Conservation (phyloP, 2,113 vertebrate genomes). For the Podarcis cretensis region DNA sequence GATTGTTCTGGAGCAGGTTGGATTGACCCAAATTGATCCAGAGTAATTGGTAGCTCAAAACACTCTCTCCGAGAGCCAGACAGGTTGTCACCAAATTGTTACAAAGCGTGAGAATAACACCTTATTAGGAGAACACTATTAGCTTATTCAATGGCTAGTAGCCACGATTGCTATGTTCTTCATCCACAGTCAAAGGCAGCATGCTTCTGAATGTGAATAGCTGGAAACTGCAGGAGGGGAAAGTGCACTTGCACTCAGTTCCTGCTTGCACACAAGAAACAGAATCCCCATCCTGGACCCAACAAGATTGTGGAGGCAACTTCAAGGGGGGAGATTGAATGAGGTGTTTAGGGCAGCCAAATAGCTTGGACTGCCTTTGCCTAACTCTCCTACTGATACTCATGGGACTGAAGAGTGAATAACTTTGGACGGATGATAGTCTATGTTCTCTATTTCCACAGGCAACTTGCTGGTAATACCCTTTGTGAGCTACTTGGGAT, state of each 20-base stretch:
- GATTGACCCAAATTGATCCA: too few relatives aligned
- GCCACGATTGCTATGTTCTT: too few relatives aligned
- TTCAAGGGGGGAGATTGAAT: neutral
- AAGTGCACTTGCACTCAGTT: neutral
- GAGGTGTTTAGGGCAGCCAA: neutral
- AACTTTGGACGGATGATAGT: neutral
- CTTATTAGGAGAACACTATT: too few relatives aligned
- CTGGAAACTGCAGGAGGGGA: too few relatives aligned
- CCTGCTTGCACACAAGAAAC: neutral
- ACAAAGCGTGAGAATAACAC: too few relatives aligned
- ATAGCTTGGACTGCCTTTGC: neutral
- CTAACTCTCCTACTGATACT: neutral
- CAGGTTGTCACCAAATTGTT: too few relatives aligned
- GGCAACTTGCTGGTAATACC: conserved; percentile 91
- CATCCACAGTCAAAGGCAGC: too few relatives aligned
- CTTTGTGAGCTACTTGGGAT: conserved; percentile 93
- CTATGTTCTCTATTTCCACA: conserved; percentile 62
- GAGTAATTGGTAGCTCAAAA: too few relatives aligned
- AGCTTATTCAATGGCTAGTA: too few relatives aligned
- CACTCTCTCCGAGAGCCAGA: too few relatives aligned
- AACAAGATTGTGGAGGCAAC: neutral
- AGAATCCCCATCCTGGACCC: neutral
- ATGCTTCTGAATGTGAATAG: too few relatives aligned
- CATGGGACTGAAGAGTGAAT: neutral
- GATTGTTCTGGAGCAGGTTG: too few relatives aligned